Evolutionary conservation across 2,888 invertebrate genomes (phyloP), one percentile per base, ranked within the genome.

Genomic region (Drosophila gaucha): DNA sequence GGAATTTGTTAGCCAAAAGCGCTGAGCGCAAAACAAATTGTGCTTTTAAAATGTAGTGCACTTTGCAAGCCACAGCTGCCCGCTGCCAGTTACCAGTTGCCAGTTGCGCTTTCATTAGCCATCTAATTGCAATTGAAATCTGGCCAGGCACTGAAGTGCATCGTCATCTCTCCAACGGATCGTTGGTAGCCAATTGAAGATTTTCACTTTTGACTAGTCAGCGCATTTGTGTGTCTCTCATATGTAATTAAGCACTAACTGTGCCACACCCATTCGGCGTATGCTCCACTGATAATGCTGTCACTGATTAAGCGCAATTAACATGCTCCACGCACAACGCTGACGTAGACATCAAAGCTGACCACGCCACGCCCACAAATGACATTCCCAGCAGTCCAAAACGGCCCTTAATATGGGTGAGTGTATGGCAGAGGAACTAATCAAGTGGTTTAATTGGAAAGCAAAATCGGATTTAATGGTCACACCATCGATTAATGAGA

Each of bases 401-500:
- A 36, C 41, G 33, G 24, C 8, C 31, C 46, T 28, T 41, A 31
- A 24, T 12, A 14, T 26, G 44, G 33, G 33, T 14, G 30, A 54
- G 22, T 55, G 58, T 52, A 59, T 26, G 63, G 51, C 51, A 55
- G 56, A 60, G 60, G 62, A 88, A 65, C 82, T 71, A 88, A 83
- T 88, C 88, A 83, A 83, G 73, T 86, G 84, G 86, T 64, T 83
- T 88, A 88, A 88, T 83, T 83, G 88, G 80, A 88, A 86, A 86
- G 70, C 82, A 83, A 83, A 83, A 86, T 86, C 74, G 68, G 68
- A 83, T 79, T 88, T 79, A 88, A 88, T 76, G 83, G 70, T 60
- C 74, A 60, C 75, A 57, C 62, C 83, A 86, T 83, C 76, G 73
- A 67, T 59, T 62, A 82, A 65, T 68, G 69, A 31, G 52, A 41